phyloP scores from a whole-genome alignment of 2,888 invertebrate genomes.

The Nymphalis polychloros region DNA sequence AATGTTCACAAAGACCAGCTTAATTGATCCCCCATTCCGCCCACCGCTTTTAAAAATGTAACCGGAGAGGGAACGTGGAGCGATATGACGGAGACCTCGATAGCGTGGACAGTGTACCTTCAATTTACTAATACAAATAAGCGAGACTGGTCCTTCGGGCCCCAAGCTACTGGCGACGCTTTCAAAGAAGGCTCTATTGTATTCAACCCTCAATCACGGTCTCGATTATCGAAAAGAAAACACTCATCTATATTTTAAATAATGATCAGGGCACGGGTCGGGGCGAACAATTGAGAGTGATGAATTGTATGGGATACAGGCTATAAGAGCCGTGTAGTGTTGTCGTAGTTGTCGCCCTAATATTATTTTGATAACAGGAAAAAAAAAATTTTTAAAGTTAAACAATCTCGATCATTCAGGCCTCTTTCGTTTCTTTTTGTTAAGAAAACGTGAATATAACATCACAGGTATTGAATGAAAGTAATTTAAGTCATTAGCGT shows the following conservation, averaged over 20 bases:
- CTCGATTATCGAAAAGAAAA: slow-evolving; percentile 82
- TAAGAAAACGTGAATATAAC: slow-evolving; percentile 13
- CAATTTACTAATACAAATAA: slow-evolving; percentile 81
- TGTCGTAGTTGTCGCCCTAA: slow-evolving; percentile 57
- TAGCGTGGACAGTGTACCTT: slow-evolving; percentile 71
- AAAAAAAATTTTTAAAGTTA: slow-evolving; percentile 27
- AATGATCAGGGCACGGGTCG: slow-evolving; percentile 71
- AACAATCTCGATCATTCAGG: slow-evolving; percentile 39
- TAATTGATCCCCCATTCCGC: slow-evolving; percentile 73
- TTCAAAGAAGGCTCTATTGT: slow-evolving; percentile 71
- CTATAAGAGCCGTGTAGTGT: slow-evolving; percentile 61
- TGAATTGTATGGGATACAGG: slow-evolving; percentile 71
- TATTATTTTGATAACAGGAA: slow-evolving; percentile 39
- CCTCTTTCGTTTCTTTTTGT: slow-evolving; percentile 18
- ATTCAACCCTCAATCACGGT: slow-evolving; percentile 73
- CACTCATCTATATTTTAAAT: slow-evolving; percentile 82
- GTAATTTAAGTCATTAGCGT: slow-evolving; percentile 41
- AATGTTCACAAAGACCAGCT: slow-evolving; percentile 74
- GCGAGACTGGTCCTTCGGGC: slow-evolving; percentile 59
- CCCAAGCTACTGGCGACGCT: slow-evolving; percentile 68
- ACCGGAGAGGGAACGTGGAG: slow-evolving; percentile 46
- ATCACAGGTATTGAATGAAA: slow-evolving; percentile 33
- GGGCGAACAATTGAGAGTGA: slow-evolving; percentile 70
- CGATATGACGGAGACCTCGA: slow-evolving; percentile 53
- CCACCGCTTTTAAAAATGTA: slow-evolving; percentile 59